Percentiles rank a stretch among this genome's conserved stretches.
Evolutionary conservation across 2,888 invertebrate genomes (phyloP).

Genomic region (Diaphora mendica): DNA sequence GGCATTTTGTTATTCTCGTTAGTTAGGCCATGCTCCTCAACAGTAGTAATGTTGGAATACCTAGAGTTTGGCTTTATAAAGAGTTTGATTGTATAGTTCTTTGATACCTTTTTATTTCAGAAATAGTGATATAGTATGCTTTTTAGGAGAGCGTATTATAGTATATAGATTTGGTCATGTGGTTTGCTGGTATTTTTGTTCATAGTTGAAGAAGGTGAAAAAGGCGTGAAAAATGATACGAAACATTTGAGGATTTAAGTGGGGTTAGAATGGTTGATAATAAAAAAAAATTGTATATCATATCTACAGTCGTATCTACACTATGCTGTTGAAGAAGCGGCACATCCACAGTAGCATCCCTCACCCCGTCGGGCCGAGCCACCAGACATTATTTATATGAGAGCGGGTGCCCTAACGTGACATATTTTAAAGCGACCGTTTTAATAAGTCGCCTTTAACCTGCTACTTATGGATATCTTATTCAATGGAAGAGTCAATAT

Average conservation of each 20-base stretch:
- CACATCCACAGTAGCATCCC: slow-evolving; percentile 54
- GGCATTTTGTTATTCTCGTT: not conserved
- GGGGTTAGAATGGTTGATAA: not conserved
- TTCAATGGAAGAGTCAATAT: slow-evolving; percentile 45
- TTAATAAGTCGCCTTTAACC: slow-evolving; percentile 83
- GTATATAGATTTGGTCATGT: no score
- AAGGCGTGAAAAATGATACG: not conserved
- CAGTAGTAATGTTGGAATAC: not conserved
- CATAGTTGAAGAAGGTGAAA: not conserved
- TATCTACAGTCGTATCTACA: slow-evolving; percentile 44
- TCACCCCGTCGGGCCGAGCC: slow-evolving; percentile 59
- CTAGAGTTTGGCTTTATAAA: no score
- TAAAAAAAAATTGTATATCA: no score
- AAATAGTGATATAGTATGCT: no score
- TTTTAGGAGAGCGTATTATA: no score
- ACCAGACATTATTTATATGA: slow-evolving; percentile 78
- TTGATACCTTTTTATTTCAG: no score
- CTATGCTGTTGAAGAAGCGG: slow-evolving; percentile 36
- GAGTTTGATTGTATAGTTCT: no score
- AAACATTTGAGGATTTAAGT: not conserved
- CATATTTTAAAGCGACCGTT: slow-evolving; percentile 83
- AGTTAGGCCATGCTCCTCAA: not conserved
- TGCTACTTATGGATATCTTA: slow-evolving; percentile 56
- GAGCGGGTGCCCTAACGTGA: slow-evolving; percentile 74
- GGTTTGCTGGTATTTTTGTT: not conserved